Evolutionary conservation across 2,113 vertebrate genomes (phyloP), one percentile per base, ranked within the genome.

Genomic region (Ardeotis arabs): DNA sequence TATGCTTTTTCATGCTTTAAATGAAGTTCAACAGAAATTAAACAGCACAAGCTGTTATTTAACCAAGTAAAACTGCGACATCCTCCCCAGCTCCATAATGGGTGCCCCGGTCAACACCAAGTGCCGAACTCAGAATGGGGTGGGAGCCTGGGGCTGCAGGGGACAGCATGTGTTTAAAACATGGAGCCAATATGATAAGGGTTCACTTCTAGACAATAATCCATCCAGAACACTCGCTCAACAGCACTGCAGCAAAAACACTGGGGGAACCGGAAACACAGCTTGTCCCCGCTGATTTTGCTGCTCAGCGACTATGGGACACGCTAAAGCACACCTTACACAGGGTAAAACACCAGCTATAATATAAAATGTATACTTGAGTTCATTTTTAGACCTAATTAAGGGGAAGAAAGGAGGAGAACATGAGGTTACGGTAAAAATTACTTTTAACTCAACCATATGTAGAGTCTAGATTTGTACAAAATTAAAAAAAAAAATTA

Each of bases 141-240:
- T 1, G 33, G 50, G 50, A 13, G 11, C 4, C 22, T 8, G 33
- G 52, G 58, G 11, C 33, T 19, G 18, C 35, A 15, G 67, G 60
- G 23, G 23, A 41, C 31, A 47, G 19, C 24, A 3, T 4, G 3
- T 8, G 22, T 44, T 60, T 24, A 62, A 52, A 55, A 49, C 50
- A 13, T 35, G 55, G 4, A 27, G 8, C 24, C 41, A 28, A 4
- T 0, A 0, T 13, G 3, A 0, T 9, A 21, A 23, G 20, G 4
- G 60, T 27, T 68, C 29, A 7, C 23, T 63, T 49, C 18, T 4
- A 45, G 25, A 2, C 29, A 33, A 21, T 4, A 52, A 24, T 33
- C 7, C 14, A 13, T 24, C 12, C 15, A 8, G 33, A n/a, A 21
- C 4, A 10, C 10, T 6, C 49, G 35, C 5, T 6, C 33, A 41